A percentile compares a stretch with the other conserved stretches of the same genome.
phyloP scores from a whole-genome alignment of 2,113 vertebrate genomes.

The Gavia stellata region DNA sequence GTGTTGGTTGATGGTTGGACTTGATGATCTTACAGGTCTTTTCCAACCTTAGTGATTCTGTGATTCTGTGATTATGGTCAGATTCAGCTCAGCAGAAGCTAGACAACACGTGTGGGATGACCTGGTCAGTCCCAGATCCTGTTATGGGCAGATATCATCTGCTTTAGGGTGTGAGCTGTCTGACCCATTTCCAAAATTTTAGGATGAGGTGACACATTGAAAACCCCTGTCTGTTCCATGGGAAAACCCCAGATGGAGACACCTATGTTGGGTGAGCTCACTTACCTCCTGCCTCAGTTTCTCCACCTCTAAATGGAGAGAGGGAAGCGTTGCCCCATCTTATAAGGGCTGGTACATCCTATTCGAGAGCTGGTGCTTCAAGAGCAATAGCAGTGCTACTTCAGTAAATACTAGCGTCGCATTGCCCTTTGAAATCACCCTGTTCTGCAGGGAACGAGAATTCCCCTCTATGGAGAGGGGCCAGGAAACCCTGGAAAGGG shows the following conservation, averaged over 20 bases:
- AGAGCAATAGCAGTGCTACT: fast-evolving
- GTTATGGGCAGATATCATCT: fast-evolving
- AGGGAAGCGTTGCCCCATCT: not conserved
- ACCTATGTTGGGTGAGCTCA: not conserved
- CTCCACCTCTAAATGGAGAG: not conserved
- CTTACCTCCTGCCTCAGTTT: not conserved
- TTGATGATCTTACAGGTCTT: no score
- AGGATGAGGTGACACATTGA: not conserved
- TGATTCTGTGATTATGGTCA: no score
- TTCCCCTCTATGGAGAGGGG: not conserved
- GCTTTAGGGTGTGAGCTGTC: not conserved
- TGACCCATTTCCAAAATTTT: not conserved
- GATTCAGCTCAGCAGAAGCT: not conserved
- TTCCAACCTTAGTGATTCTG: no score
- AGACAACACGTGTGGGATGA: not conserved
- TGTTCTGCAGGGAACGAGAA: not conserved
- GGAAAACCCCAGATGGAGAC: not conserved
- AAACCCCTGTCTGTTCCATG: not conserved
- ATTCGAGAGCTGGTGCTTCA: not conserved
- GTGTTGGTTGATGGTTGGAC: no score
- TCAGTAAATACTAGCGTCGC: not conserved
- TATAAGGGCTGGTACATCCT: not conserved
- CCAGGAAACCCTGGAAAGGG: not conserved
- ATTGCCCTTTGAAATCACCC: not conserved
- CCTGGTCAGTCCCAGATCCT: not conserved